Conservation (phyloP, 2,888 invertebrate genomes). For the Apoda limacodes region DNA sequence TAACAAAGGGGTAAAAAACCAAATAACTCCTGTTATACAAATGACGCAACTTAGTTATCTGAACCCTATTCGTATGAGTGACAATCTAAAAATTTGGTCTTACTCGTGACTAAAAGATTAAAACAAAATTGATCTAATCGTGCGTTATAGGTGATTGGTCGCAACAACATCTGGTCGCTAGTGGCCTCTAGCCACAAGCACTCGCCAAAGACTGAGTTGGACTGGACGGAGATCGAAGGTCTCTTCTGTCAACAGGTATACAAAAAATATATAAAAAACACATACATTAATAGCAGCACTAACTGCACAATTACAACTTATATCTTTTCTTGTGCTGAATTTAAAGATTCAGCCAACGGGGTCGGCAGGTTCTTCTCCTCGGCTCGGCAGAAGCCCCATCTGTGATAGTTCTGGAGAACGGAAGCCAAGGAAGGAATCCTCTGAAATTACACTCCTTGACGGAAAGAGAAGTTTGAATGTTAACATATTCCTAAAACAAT, state of each 20-base stretch:
- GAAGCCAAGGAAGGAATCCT: conserved; percentile 81
- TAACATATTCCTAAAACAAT: conserved; percentile 98
- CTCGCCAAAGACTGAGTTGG: conserved; percentile 85
- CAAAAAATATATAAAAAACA: too few species aligned
- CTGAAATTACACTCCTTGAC: conserved; percentile 91
- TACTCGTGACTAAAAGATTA: too few species aligned
- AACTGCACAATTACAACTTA: too few species aligned
- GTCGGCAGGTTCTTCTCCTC: conserved; percentile 59
- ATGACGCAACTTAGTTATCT: too few species aligned
- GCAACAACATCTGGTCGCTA: conserved; percentile 93
- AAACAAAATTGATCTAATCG: too few species aligned
- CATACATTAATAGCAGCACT: background rate
- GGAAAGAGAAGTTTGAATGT: conserved; percentile 95
- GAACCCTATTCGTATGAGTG: too few species aligned
- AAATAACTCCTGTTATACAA: too few species aligned
- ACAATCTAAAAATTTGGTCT: too few species aligned
- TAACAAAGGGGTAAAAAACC: too few species aligned
- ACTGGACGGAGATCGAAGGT: conserved; percentile 95
- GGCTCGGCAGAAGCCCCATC: conserved; percentile 50
- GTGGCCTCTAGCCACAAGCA: conserved; percentile 88
- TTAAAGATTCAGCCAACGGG: conserved; percentile 53
- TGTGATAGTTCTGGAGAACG: conserved; percentile 66
- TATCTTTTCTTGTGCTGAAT: too few species aligned
- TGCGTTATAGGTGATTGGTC: conserved; percentile 91
- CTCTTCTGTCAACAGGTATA: conserved; percentile 91